Base-by-base conservation (phyloP, 2,113 vertebrate genomes). In the Turdus rufiventris region DNA sequence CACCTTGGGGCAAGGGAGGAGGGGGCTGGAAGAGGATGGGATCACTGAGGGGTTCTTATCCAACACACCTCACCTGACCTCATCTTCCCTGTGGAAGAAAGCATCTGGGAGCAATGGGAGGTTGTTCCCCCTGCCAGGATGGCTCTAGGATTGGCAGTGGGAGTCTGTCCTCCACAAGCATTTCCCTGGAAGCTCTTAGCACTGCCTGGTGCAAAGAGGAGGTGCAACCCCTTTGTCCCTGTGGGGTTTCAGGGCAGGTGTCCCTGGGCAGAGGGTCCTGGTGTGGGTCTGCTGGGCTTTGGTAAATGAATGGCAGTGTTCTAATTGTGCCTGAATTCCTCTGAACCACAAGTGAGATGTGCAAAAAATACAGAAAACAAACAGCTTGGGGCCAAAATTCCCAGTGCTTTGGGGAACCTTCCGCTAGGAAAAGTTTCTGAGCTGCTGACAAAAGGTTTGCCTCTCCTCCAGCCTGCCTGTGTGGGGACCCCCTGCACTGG, bases 301-400 rank as follows among this genome's bases (percentile, higher is more conserved):
- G 11, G 60, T 0, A 13, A 19, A 50, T 85, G 85, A 91, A 36
- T 62, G 81, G 62, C 82, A 62, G 58, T 2, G 38, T 71, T 90
- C 20, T 70, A 88, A 80, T 62, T 90, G 78, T 26, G 75, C 56
- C 82, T 58, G 75, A 54, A 80, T 96, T 91, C 85, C 85, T 66
- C 38, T 33, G 82, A 65, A 57, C 92, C 92, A 76, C 93, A 88
- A 96, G 82, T 85, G 88, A 95, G 91, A 95, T 75, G 63, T 79
- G 75, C 62, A 91, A 87, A 90, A 93, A 93, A 88, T 77, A 79
- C 26, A 45, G 82, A 79, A 93, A 85, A 38, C 70, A 91, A 95
- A 96, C 82, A 93, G 74, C 67, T 82, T 0, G 0, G 29, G 85
- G 88, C 50, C 0, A 0, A 73, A 83, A 88, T 93, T 93, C 85